Evolutionary conservation across 2,113 vertebrate species (phyloP).

Genomic region (Nannobrachium achirus): DNA sequence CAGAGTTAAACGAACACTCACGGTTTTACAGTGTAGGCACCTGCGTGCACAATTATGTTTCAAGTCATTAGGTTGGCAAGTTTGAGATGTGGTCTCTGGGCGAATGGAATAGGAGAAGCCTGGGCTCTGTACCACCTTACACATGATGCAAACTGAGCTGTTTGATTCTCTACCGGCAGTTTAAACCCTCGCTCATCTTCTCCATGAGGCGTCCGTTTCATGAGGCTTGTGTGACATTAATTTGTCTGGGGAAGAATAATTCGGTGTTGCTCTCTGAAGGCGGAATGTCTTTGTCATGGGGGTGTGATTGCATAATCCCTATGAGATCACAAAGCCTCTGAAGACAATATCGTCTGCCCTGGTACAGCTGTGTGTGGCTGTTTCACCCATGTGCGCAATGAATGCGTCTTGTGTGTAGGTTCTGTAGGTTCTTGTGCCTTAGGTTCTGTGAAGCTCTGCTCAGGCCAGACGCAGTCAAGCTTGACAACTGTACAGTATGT

Average conservation of each 20-base stretch:
- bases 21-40: background rate
- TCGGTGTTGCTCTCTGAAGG: slow-evolving; percentile 54
- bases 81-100: slow-evolving; percentile 17
- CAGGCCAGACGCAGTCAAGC: background rate
- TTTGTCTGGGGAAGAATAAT: slow-evolving; percentile 58
- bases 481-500: background rate
- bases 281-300: slow-evolving; percentile 68
- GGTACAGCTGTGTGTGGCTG: slow-evolving; percentile 61
- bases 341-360: slow-evolving; percentile 59
- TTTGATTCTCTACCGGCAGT: slow-evolving; percentile 33
- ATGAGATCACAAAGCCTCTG: slow-evolving; percentile 70
- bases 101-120: slow-evolving; percentile 17
- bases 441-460: background rate
- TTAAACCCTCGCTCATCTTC: slow-evolving; percentile 39
- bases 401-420: slow-evolving; percentile 19
- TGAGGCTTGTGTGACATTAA: slow-evolving; percentile 58
- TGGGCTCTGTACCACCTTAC: slow-evolving; percentile 21
- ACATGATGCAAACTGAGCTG: slow-evolving; percentile 19
- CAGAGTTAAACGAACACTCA: too few relatives aligned
- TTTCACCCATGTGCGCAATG: slow-evolving; percentile 44
- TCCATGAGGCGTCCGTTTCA: slow-evolving; percentile 45
- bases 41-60: slow-evolving; percentile 24
- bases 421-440: slow-evolving; percentile 27
- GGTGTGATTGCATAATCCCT: slow-evolving; percentile 73
- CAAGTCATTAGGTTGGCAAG: slow-evolving; percentile 4